phyloP scores from a whole-genome alignment of 2,797 vertebrate genomes.

The Sus cebifrons region DNA sequence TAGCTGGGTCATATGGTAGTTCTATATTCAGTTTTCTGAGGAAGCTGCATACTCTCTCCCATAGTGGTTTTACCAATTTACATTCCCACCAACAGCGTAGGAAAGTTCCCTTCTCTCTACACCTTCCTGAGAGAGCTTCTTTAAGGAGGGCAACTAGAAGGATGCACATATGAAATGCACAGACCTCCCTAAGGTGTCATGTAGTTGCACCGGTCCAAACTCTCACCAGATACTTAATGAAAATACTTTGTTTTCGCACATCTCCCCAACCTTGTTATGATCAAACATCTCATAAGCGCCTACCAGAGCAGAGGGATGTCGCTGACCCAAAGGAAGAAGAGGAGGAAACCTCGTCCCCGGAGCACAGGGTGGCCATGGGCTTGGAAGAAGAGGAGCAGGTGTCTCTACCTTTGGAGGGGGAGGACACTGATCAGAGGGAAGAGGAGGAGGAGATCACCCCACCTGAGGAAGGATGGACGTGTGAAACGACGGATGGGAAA shows the following conservation, averaged over 20 bases:
- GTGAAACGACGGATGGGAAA: neutral
- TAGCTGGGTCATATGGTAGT: too few relatives aligned
- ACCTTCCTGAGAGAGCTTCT: neutral
- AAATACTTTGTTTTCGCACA: neutral
- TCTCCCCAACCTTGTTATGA: neutral
- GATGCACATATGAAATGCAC: neutral
- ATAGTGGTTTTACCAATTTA: too few relatives aligned
- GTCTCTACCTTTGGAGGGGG: neutral
- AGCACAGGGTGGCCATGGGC: neutral
- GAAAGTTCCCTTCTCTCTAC: too few relatives aligned
- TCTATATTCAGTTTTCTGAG: too few relatives aligned
- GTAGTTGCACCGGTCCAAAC: neutral
- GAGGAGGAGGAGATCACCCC: neutral
- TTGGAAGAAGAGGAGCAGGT: neutral
- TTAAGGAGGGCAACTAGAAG: neutral
- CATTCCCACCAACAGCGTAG: too few relatives aligned
- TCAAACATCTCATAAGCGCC: slow-evolving; percentile 19
- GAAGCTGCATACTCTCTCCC: too few relatives aligned
- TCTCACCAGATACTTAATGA: neutral
- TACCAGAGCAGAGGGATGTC: neutral
- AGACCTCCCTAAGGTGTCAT: neutral
- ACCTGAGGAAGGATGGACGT: neutral
- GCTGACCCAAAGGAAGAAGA: neutral
- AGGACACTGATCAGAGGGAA: neutral
- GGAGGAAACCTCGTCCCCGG: neutral